Evolutionary conservation across 2,888 invertebrate species (phyloP), one percentile per base, ranked within the genome.

Genomic region (Tiphia femorata): DNA sequence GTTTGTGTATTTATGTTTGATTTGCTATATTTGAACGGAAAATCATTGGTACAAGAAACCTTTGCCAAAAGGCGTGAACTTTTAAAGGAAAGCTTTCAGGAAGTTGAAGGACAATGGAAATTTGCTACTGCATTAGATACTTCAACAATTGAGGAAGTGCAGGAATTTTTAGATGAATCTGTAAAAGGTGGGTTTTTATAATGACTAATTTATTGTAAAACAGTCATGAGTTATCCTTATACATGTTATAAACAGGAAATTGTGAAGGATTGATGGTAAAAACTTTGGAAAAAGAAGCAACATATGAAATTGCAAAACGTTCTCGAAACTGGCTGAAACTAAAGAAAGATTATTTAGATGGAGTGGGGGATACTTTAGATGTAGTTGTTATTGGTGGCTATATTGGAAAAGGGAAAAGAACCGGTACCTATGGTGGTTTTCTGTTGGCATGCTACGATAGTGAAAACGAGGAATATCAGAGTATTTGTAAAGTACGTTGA

Each of bases 221-320:
- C n/a, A n/a, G n/a, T 25, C 25, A 12, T 29, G 12, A 12, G 2
- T 29, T 29, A 29, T n/a, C 12, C 29, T n/a, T 14, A 30, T 25
- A 21, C 1, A 29, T 58, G 20, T 17, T 2, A 2, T 1, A 61
- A 35, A 49, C 78, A 87, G 96, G 94, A 49, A 96, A 97, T 79
- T 99, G 99, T 85, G 99, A 99, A 86, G 99, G 99, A 1, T 87
- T 99, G 52, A 99, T 99, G 98, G 95, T 99, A 5, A 99, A 99
- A 86, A 95, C 97, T 0, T 85, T 99, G 46, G 89, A 91, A 70
- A 90, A 90, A 23, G 92, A 94, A 74, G 96, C 98, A 0, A 92
- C 94, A 0, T 99, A 99, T 84, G 98, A 99, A 87, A 98, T 99
- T 72, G 98, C 98, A 0, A 94, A 97, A 72, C 86, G 99, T 30